Base-by-base conservation (phyloP, 2,797 vertebrate species). In the Neosalanx taihuensis region DNA sequence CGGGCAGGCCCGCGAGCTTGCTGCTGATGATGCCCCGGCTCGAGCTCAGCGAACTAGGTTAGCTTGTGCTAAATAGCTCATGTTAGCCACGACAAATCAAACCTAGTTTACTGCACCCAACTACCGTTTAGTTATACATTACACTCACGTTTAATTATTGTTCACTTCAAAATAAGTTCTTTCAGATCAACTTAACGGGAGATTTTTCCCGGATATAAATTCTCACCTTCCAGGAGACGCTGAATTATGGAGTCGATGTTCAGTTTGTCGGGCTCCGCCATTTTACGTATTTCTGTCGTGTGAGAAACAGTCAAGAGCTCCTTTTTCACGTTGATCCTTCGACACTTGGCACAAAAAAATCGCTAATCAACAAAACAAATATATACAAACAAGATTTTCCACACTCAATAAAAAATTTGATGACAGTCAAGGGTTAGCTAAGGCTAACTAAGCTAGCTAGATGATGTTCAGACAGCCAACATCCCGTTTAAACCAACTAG, bases 221-320 rank as follows among this genome's bases (percentile, higher is more conserved):
- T 0, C 90, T 93, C 81, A 94, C 93, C 93, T 93, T 94, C 93
- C 89, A 94, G 72, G 67, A 94, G 92, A 85, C 93, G 93, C 81
- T 94, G 93, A 91, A 94, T 94, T 89, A 94, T 94, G 76, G 93
- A 94, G 90, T 94, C 93, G 87, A 94, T 94, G 91, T 94, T 94
- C 92, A 94, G 90, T 93, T 94, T 94, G 91, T 94, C 93, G 87
- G 92, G 91, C 88, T 94, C 93, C 92, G 93, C 93, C 93, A 94
- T 94, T 93, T 94, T 94, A 91, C 85, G 82, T 85, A 80, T 88
- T 84, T 88, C 81, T 86, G 87, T 83, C 87, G 87, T 88, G 79
- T 87, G 87, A 90, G 88, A 78, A 81, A 86, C 83, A 85, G 84
- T 77, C 79, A 73, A 85, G 88, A 86, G 82, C 84, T 89, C 77